Evolutionary conservation across 2,113 vertebrate species (phyloP), one percentile per base, ranked within the genome.

Genomic region (Pachypanchax playfairii): DNA sequence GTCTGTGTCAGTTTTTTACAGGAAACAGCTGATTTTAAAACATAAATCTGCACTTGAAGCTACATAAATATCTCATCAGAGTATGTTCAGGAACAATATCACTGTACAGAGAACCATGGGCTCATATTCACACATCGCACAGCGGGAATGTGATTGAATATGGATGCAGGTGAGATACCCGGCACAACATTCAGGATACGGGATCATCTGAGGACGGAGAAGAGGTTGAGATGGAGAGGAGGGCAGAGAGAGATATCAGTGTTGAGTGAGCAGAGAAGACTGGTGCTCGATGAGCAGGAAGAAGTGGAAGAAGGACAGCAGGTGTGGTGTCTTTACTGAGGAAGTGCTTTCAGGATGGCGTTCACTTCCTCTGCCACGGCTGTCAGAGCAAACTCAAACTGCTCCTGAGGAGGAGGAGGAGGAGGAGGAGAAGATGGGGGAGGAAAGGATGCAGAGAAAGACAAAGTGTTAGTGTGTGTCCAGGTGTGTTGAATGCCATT

Each of bases 351-450:
- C 64, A 92, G 88, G 78, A 92, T 91, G 85, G 90, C 91, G 48
- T 92, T 92, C 85, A 92, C 91, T 86, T 92, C 91, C 75, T 91
- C 91, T 66, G 91, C 91, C 80, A 92, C 91, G 48, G 91, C 91
- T 65, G 91, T 92, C 87, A 92, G 80, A 18, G 87, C 90, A 70
- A 92, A 91, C 87, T 92, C 91, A 86, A 92, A 92, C 90, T 92
- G 91, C 75, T 91, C 90, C 91, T 92, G 79, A 52, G 42, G 70
- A 77, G 26, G 70, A 65, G 50, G 38, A 52, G 42, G 46, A 46
- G 62, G 47, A 64, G 44, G 46, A 67, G 58, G 31, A 26, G 31
- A 35, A 39, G 20, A 33, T 38, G 53, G 41, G 46, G 35, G 63
- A 15, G 36, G 51, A 31, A 35, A 2, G 33, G 28, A 59, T 26